These are phyloP conservation scores for Drosophila obscura DNA, from an alignment of 1,140 invertebrate genomes.

Conservation along the genomic window DNA sequence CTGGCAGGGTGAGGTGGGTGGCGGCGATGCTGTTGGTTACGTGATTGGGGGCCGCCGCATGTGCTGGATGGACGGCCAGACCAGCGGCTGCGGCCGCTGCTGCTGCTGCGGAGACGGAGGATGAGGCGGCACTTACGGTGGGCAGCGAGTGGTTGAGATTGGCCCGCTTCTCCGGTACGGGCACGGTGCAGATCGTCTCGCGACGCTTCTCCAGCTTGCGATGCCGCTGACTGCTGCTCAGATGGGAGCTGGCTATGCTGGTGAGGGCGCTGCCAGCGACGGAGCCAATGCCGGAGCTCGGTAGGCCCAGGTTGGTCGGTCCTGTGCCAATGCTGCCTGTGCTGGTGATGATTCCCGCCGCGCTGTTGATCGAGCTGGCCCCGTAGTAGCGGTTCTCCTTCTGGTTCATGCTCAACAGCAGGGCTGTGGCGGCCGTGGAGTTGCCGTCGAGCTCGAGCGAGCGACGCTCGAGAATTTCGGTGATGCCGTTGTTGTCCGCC, in stretches of 20 bases:
- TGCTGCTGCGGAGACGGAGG: neutral
- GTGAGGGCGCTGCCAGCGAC: constrained; percentile 4
- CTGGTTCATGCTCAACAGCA: constrained; percentile 77
- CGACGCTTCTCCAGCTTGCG: constrained; percentile 85
- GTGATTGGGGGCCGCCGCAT: constrained; percentile 21
- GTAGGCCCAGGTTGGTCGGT: constrained; percentile 2
- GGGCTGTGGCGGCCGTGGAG: constrained; percentile 70
- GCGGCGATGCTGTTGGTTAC: constrained; percentile 21
- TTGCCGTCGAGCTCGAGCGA: constrained; percentile 90
- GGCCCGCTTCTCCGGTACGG: constrained; percentile 84
- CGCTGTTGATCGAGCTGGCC: constrained; percentile 61
- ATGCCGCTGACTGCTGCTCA: constrained; percentile 46
- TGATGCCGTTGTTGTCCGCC: constrained; percentile 98
- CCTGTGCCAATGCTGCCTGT: constrained; percentile 12
- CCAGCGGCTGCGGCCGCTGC: neutral
- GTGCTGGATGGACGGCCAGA: constrained; percentile 13
- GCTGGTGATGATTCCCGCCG: constrained; percentile 28
- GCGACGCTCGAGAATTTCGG: constrained; percentile 97
- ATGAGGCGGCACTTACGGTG: constrained; percentile 38
- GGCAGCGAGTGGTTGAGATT: constrained; percentile 68
- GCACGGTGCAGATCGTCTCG: constrained; percentile 84
- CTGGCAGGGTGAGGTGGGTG: constrained; percentile 42
- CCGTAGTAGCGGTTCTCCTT: constrained; percentile 86
- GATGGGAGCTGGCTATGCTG: constrained; percentile 18
- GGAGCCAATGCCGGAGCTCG: constrained; percentile 1